A percentile compares a stretch with the other conserved stretches of the same genome.
Evolutionary conservation across 35 echinoderm and acorn worm genomes (phyloP).

Genomic region (Apostichopus japonicus): DNA sequence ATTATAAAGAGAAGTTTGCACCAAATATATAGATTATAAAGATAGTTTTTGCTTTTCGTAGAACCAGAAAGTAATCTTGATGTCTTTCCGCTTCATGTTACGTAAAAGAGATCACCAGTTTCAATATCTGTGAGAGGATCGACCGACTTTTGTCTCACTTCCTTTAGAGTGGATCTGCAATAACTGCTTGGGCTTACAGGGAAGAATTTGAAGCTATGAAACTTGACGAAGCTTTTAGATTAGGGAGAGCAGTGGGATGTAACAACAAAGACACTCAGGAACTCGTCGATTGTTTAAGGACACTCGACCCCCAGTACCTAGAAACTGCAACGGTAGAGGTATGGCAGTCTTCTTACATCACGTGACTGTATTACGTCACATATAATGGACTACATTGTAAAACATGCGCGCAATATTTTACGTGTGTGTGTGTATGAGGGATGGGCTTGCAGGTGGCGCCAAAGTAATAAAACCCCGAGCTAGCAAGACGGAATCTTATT

Average conservation of each 20-base stretch:
- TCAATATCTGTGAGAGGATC: not conserved
- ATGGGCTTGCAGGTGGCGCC: too few relatives aligned
- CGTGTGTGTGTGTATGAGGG: too few relatives aligned
- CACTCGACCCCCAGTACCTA: not conserved
- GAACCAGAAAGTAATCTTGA: not conserved
- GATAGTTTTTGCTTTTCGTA: too few relatives aligned
- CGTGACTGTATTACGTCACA: too few relatives aligned
- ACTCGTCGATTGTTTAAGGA: slow-evolving; percentile 49
- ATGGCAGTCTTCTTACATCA: not conserved
- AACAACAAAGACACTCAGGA: not conserved
- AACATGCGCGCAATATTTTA: too few relatives aligned
- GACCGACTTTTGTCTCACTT: not conserved
- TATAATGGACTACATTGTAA: too few relatives aligned
- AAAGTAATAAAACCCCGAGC: too few relatives aligned
- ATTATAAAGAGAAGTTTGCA: too few relatives aligned
- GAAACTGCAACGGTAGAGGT: not conserved
- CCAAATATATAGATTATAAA: too few relatives aligned
- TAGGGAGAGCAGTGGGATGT: not conserved
- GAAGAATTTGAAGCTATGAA: slow-evolving; percentile 7
- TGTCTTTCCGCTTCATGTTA: not conserved
- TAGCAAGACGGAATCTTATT: too few relatives aligned
- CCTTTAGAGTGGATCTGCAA: slow-evolving; percentile 9
- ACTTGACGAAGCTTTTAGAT: not conserved
- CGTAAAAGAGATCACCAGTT: not conserved
- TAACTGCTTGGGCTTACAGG: slow-evolving; percentile 2